Percentiles rank a stretch among this genome's conserved stretches.
phyloP scores from a whole-genome alignment of 1,140 invertebrate genomes.

The Eubasilissa regina region DNA sequence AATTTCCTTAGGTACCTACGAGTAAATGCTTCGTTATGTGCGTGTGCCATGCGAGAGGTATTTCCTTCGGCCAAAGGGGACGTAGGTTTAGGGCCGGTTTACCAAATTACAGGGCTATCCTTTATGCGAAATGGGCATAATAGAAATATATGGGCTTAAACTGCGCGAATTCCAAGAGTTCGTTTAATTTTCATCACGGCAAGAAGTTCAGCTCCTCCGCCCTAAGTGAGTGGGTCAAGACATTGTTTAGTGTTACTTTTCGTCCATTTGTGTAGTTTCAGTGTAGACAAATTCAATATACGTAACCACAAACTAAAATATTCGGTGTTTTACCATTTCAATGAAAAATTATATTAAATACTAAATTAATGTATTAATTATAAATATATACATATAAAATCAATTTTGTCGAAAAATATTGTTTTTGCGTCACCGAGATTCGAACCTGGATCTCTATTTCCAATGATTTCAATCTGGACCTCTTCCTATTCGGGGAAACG shows the following conservation, averaged over 20 bases:
- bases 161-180: constrained; percentile 59
- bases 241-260: constrained; percentile 35
- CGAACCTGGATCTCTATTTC: no score
- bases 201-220: constrained; percentile 28
- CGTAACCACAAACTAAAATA: no score
- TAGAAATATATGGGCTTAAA: constrained; percentile 60
- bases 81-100: constrained; percentile 34
- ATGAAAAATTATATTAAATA: no score
- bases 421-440: no score
- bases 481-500: no score
- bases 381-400: no score
- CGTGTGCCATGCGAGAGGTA: neutral
- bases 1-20: neutral
- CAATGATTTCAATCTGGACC: no score
- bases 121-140: constrained; percentile 58
- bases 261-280: constrained; percentile 2
- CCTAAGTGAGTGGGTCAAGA: constrained; percentile 42
- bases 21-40: neutral
- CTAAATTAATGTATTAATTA: no score
- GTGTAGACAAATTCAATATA: no score
- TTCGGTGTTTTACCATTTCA: no score
- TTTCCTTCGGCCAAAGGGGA: constrained; percentile 26
- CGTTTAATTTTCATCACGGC: constrained; percentile 61
- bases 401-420: no score
- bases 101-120: constrained; percentile 60